phyloP scores from a whole-genome alignment of 2,113 vertebrate genomes.

The Glareola pratincola region DNA sequence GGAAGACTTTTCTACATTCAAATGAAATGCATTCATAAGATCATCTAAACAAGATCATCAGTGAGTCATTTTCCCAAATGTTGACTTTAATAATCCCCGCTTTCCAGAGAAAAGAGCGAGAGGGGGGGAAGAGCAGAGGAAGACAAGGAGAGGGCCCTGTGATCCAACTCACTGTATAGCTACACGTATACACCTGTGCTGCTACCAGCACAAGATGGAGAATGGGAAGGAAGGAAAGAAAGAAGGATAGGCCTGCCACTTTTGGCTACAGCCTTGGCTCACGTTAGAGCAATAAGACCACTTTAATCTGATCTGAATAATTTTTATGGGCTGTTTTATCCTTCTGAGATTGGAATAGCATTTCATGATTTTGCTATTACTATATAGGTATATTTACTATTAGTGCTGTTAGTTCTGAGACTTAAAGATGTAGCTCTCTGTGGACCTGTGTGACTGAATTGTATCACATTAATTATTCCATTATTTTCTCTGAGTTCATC shows the following conservation, averaged over 20 bases:
- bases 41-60: background rate
- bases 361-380: background rate
- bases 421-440: background rate
- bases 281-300: background rate
- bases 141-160: background rate
- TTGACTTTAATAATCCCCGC: background rate
- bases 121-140: background rate
- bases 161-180: background rate
- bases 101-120: background rate
- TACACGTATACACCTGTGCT: background rate
- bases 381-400: background rate
- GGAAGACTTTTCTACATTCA: background rate
- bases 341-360: background rate
- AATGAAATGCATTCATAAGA: background rate
- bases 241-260: background rate
- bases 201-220: background rate
- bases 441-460: background rate
- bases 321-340: background rate
- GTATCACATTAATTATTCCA: background rate
- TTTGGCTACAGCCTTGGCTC: background rate
- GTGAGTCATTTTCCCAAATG: background rate
- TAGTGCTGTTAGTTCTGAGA: background rate
- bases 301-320: background rate
- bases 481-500: background rate
- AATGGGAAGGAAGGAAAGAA: background rate